A percentile compares a stretch with the other conserved stretches of the same genome.
Conservation (phyloP, 2,113 vertebrate species). For the Gnathonemus longibarbis region DNA sequence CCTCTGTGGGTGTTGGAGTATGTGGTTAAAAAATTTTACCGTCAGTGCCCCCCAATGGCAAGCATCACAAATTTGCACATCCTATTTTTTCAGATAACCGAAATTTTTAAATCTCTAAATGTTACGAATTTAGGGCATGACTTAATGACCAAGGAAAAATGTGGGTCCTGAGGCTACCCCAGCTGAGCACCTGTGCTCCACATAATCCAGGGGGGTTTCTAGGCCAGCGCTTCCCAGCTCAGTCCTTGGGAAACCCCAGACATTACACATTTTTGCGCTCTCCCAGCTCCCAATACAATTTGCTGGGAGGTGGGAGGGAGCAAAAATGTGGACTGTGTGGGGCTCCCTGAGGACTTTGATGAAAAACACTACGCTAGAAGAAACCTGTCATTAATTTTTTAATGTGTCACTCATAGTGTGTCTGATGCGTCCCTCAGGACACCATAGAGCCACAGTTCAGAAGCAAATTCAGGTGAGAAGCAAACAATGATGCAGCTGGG, state of each 20-base stretch:
- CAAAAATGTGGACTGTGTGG: not conserved
- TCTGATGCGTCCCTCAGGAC: not conserved
- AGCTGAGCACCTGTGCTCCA: not conserved
- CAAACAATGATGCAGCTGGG: not conserved
- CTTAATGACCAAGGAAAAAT: not conserved
- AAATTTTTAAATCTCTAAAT: not conserved
- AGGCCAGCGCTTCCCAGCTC: not conserved
- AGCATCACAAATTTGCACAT: not conserved
- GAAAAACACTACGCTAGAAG: not conserved
- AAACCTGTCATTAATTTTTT: not conserved
- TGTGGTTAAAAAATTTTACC: not conserved
- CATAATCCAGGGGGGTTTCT: not conserved
- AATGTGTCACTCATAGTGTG: not conserved
- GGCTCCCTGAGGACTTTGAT: not conserved
- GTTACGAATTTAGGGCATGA: not conserved
- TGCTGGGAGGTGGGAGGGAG: not conserved
- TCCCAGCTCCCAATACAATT: not conserved
- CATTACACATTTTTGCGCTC: not conserved
- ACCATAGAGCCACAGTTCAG: not conserved
- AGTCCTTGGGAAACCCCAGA: not conserved
- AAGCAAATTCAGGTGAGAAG: not conserved
- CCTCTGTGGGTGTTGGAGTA: not conserved
- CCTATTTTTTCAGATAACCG: not conserved
- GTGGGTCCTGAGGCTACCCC: not conserved
- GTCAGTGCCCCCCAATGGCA: not conserved